Base-by-base conservation (phyloP, 2,113 vertebrate species). In the Ophiodon elongatus region DNA sequence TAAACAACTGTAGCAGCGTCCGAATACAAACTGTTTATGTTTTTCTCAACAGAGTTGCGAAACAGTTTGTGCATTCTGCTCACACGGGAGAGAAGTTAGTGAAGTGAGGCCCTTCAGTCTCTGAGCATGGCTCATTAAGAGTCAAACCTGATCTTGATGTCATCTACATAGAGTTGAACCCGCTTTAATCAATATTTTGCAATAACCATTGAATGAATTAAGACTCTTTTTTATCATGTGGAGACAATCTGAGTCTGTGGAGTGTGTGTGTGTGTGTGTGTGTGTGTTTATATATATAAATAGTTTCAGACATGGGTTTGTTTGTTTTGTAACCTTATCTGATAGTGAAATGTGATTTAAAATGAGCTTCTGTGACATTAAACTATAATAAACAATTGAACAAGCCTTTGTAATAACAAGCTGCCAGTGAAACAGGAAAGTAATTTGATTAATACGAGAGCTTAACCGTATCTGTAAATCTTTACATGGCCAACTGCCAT, bases 391-490 rank as follows among this genome's bases (percentile, higher is more conserved):
- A 43, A 17, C 8, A 29, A 17, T 27, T 5, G 10, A 41, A 35
- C 21, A 23, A 57, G 25, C 59, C 13, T 11, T 59, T 76, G 56
- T 84, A 54, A 17, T 43, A 68, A 76, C 56, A 65, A 65, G 31
- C 56, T 47, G 59, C n/a, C 64, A 14, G 52, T 3, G 17, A 1
- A 60, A 14, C 73, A 75, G 69, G 79, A 85, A 87, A 81, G 2
- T 19, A 1, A 27, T 75, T 31, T 27, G 67, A 85, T 80, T 71
- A 63, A 85, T 37, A 14, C 0, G 4, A 56, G 52, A 50, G 1
- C 19, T 63, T 1, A 45, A 14, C 17, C 33, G 31, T 57, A 80
- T 85, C 79, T 45, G 25, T 62, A 37, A 56, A 76, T 82, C 74
- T 64, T 45, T 21, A 27, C 0, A 6, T n/a, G 11, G 7, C 31